Base-by-base conservation (phyloP, 2,888 invertebrate genomes). In the Stratiomys singularior region DNA sequence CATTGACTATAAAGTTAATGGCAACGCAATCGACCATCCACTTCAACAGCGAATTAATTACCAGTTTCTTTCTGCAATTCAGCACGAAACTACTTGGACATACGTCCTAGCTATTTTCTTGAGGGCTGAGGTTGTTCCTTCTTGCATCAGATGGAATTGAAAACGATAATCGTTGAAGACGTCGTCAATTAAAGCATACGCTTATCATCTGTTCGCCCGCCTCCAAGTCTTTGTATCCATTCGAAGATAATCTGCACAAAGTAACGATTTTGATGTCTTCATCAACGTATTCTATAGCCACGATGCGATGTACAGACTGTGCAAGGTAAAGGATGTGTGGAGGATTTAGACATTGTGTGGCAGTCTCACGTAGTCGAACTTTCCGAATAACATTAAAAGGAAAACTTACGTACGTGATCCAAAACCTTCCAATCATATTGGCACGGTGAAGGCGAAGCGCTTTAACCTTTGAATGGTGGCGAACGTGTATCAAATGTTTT, bases 181-280 rank as follows among this genome's bases (percentile, higher is more conserved):
- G 74, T 74, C 74, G 74, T 74, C 74, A 74, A 74, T 74, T 74
- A 74, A 74, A 74, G 60, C 60, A 60, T 58, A 74, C 74, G 74
- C 58, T 44, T 44, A 74, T 58, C 74, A 27, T 74, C 56, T 58
- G 52, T 27, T 18, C 56, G 56, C 58, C 74, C 52, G 27, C 30
- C 52, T 72, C n/a, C 46, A 25, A 18, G 58, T 60, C 58, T 23
- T 60, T 46, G 47, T 69, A 44, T 46, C 44, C 74, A 58, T 74
- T 58, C 74, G 37, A 37, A 52, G 58, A 74, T 74, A 74, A 74
- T 74, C 74, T 25, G 44, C 74, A 74, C 74, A 74, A 60, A 74
- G 74, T 74, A 74, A 74, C 74, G 74, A 74, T 74, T 74, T 74
- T 74, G 74, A 74, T 74, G 74, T 74, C 74, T 74, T 74, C 74